Evolutionary conservation across 1,140 invertebrate genomes (phyloP).

Genomic region (Andricus grossulariae): DNA sequence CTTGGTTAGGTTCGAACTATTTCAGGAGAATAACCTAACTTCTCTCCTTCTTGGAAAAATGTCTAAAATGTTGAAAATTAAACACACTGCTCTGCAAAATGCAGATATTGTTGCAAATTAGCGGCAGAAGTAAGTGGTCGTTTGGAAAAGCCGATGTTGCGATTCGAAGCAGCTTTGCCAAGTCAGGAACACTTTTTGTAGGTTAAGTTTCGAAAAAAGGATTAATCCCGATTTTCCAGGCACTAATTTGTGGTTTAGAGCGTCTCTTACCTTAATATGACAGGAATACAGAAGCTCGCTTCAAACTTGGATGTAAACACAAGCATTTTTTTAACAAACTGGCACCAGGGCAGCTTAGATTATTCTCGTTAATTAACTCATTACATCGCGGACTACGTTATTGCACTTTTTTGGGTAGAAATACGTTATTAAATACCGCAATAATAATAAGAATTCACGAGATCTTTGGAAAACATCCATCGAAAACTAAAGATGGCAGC

Average conservation of each 20-base stretch:
- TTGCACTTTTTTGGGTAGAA: slow-evolving; percentile 49
- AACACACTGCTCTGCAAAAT: neutral
- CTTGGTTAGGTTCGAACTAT: slow-evolving; percentile 6
- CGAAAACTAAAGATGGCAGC: slow-evolving; percentile 75
- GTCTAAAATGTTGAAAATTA: neutral
- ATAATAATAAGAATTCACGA: slow-evolving; percentile 68
- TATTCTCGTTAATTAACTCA: slow-evolving; percentile 51
- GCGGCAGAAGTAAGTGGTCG: neutral
- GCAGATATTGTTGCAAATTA: slow-evolving; percentile 1
- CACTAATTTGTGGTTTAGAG: slow-evolving; percentile 35
- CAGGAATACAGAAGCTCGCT: slow-evolving; percentile 71
- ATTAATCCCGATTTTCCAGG: neutral
- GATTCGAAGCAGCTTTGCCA: neutral
- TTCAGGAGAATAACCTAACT: slow-evolving; percentile 5
- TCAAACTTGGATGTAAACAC: slow-evolving; percentile 74
- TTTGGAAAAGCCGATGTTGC: neutral
- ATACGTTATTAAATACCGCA: slow-evolving; percentile 67
- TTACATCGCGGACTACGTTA: slow-evolving; percentile 64
- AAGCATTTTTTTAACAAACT: slow-evolving; percentile 69
- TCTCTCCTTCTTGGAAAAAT: neutral
- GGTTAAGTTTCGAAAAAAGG: neutral
- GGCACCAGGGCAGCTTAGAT: slow-evolving; percentile 64
- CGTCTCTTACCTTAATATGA: slow-evolving; percentile 74
- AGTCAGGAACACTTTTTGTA: neutral
- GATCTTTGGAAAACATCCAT: slow-evolving; percentile 72